Evolutionary conservation across 2,113 vertebrate species (phyloP).

Genomic region (Gobiocypris rarus): DNA sequence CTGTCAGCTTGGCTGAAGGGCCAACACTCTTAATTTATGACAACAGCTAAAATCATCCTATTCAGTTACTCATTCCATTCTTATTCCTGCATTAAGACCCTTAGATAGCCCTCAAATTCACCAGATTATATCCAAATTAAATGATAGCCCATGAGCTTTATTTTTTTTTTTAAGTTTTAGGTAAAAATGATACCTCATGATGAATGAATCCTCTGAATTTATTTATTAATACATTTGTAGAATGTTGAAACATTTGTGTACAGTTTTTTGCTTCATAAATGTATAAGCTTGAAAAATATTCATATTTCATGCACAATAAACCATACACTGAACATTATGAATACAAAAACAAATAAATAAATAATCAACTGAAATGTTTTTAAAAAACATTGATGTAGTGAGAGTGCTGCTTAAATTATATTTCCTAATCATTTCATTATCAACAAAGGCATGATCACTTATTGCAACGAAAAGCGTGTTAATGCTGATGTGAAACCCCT

Average conservation of each 20-base stretch:
- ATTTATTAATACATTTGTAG: conserved; percentile 95
- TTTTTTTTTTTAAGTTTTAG: not conserved
- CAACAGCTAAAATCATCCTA: not conserved
- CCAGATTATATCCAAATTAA: not conserved
- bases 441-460: conserved; percentile 83
- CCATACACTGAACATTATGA: conserved; percentile 85
- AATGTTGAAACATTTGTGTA: conserved; percentile 92
- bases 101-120: not conserved
- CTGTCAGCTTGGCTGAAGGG: not conserved
- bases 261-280: conserved; percentile 88
- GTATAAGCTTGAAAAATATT: conserved; percentile 86
- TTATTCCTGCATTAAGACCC: not conserved
- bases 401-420: conserved; percentile 75
- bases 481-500: conserved; percentile 80
- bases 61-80: not conserved
- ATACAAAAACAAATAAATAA: conserved; percentile 83
- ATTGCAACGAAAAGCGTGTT: conserved; percentile 77
- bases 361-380: conserved; percentile 58
- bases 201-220: conserved; percentile 73
- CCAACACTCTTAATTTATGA: not conserved
- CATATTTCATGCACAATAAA: conserved; percentile 88
- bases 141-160: not conserved
- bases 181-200: conserved; percentile 13
- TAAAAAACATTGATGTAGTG: conserved; percentile 74
- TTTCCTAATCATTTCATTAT: conserved; percentile 78